Base-by-base conservation (phyloP, 1,140 invertebrate species). In the Drosophila littoralis region DNA sequence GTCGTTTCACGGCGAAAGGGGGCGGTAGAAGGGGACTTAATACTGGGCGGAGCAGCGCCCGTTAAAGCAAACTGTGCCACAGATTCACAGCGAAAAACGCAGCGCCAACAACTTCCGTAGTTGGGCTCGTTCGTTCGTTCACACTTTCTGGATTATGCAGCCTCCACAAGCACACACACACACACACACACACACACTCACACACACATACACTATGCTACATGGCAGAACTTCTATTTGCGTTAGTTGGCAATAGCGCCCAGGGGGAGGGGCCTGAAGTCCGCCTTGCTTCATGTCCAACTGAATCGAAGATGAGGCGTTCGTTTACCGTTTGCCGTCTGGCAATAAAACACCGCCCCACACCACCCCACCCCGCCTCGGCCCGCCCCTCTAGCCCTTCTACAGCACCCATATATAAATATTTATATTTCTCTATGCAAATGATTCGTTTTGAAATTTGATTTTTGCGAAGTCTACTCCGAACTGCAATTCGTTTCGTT, bases 11-110 rank as follows among this genome's bases (percentile, higher is more conserved):
- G 42, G 58, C 60, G 36, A 32, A n/a, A 7, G 13, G 6, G 12
- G 12, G 38, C 3, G 12, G 33, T 7, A 28, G 15, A 12, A 28
- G 45, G 45, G 45, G 17, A 48, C 10, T 12, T 45, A 42, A 9
- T 2, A 13, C 22, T n/a, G 10, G 33, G 52, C 58, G 43, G 45
- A 35, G 60, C 13, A 38, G 52, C 17, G 50, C 28, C 61, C 46
- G 58, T 73, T 42, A 51, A 82, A 54, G 75, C 64, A 84, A 83
- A 83, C 81, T 83, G 81, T 84, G 81, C 81, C 81, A 75, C 36
- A 28, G 33, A 63, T 36, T 36, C 58, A 38, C 48, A 54, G 33
- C 55, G 45, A 45, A 36, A 36, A 45, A 52, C 42, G 48, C 64
- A 74, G 57, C 61, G 58, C 68, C 74, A 78, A 50, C 61, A 84